Evolutionary conservation across 2,797 vertebrate genomes (phyloP).

Genomic region (Hybognathus amarus): DNA sequence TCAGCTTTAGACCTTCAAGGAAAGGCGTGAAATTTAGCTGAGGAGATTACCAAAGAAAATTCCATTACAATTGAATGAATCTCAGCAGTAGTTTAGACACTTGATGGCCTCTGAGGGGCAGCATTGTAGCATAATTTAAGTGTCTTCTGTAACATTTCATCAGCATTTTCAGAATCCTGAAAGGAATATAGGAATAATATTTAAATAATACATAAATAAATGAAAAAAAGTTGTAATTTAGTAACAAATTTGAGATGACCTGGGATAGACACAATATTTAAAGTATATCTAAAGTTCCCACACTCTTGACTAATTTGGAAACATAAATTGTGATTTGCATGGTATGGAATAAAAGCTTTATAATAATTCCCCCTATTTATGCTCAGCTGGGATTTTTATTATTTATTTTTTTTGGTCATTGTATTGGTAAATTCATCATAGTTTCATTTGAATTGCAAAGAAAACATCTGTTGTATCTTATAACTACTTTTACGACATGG

Average conservation of each 20-base stretch:
- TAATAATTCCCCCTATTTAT: too few species aligned
- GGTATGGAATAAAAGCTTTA: neutral
- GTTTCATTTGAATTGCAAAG: neutral
- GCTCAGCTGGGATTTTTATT: too few species aligned
- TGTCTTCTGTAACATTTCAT: neutral
- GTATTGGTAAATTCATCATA: neutral
- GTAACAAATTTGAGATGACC: neutral
- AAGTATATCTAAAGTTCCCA: neutral
- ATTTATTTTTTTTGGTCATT: too few species aligned
- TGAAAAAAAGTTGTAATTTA: neutral
- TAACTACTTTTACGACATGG: neutral
- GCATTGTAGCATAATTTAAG: neutral
- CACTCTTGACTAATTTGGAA: neutral
- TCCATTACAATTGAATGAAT: neutral
- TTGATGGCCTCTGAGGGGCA: slow-evolving; percentile 6
- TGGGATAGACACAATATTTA: neutral
- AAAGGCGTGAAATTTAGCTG: neutral
- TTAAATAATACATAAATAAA: too few species aligned
- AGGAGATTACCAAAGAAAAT: neutral
- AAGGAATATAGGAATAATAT: neutral
- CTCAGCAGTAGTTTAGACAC: neutral
- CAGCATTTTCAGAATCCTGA: neutral
- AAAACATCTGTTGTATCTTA: neutral
- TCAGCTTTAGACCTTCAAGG: neutral
- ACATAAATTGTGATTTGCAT: neutral